Base-by-base conservation (phyloP, 2,113 vertebrate genomes). In the Butorides virescens region DNA sequence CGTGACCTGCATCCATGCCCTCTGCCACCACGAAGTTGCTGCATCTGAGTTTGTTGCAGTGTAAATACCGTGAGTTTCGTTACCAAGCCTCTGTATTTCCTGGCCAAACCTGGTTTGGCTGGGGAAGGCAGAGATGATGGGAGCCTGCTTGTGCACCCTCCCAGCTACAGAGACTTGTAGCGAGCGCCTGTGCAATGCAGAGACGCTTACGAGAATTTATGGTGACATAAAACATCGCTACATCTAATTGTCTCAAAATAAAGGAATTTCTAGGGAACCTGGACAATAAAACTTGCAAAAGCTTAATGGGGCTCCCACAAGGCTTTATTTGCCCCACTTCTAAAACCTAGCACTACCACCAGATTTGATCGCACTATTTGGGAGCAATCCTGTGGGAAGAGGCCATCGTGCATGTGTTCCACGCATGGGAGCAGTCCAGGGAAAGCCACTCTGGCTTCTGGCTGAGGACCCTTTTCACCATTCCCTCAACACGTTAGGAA, bases 111-210 rank as follows among this genome's bases (percentile, higher is more conserved):
- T 63, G 55, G 6, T 7, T 29, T 53, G 49, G 27, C 19, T 42
- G 83, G 15, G 9, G 65, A 90, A 70, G 15, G 32, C 59, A 76
- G 70, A 50, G 68, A 9, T 1, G 13, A 11, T 3, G 3, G 34
- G 42, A 39, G 9, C 7, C 70, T 23, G 6, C 22, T 21, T 30
- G 36, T 39, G 9, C 10, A 11, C 66, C 36, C 39, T 30, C 34
- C 32, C 16, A 52, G 23, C 39, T 36, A 5, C 65, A 88, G 70
- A 23, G 36, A 13, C 22, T 52, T 72, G 30, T n/a, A 30, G 39
- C 2, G 27, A 65, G 21, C 0, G 0, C 23, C 29, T n/a, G 15
- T 12, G 7, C 27, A 15, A 7, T 5, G 62, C 53, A 58, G 42
- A 36, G 7, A 15, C 6, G 8, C 70, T 63, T 7, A 5, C 29